phyloP scores from a whole-genome alignment of 2,888 invertebrate species.

The Gymnocheta viridis region DNA sequence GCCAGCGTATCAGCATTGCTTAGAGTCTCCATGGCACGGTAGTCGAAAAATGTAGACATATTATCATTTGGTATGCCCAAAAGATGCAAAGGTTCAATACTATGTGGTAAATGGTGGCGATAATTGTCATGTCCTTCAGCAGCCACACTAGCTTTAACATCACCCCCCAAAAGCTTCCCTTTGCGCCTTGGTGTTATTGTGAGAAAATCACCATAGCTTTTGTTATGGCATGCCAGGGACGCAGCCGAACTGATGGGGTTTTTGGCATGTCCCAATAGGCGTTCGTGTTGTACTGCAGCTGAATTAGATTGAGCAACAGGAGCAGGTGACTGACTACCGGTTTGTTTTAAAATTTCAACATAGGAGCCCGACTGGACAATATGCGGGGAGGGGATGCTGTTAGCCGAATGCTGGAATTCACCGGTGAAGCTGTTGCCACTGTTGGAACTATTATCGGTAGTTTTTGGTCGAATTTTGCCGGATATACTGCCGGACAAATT shows the following conservation, averaged over 20 bases:
- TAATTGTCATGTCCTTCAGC: slow-evolving; percentile 69
- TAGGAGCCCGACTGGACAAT: slow-evolving; percentile 79
- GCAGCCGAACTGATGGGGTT: slow-evolving; percentile 47
- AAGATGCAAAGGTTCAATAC: slow-evolving; percentile 77
- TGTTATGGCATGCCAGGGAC: slow-evolving; percentile 75
- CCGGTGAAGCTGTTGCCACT: slow-evolving; percentile 73
- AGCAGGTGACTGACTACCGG: slow-evolving; percentile 62
- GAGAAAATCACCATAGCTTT: slow-evolving; percentile 79
- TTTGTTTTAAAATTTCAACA: slow-evolving; percentile 79
- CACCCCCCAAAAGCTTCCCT: slow-evolving; percentile 72
- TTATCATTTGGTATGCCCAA: slow-evolving; percentile 75
- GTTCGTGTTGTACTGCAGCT: slow-evolving; percentile 39
- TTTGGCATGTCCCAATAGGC: slow-evolving; percentile 52
- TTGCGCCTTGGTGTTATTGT: slow-evolving; percentile 78
- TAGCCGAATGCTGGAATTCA: slow-evolving; percentile 73
- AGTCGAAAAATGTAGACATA: slow-evolving; percentile 75
- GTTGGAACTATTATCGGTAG: slow-evolving; percentile 77
- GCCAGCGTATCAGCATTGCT: slow-evolving; percentile 79
- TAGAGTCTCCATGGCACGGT: slow-evolving; percentile 78
- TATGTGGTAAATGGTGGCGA: slow-evolving; percentile 76
- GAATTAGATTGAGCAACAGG: slow-evolving; percentile 26
- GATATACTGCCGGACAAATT: slow-evolving; percentile 78
- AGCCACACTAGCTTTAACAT: slow-evolving; percentile 43
- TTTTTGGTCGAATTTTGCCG: slow-evolving; percentile 76
- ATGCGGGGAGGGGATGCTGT: slow-evolving; percentile 75